Base-by-base conservation (phyloP, 2,113 vertebrate genomes). In the Theristicus caerulescens region DNA sequence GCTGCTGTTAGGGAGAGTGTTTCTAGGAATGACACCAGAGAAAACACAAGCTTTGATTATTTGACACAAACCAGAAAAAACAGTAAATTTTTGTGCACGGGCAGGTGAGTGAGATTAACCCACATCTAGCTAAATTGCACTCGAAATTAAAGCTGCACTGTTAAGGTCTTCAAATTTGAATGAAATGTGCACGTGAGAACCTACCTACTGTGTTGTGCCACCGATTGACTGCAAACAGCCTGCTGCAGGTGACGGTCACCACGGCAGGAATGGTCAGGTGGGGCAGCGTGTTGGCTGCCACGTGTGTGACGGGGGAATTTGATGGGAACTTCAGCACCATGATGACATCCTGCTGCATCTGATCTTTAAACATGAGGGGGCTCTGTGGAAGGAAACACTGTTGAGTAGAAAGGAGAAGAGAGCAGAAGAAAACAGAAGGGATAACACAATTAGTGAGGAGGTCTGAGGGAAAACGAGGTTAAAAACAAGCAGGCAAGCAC, bases 301-400 rank as follows among this genome's bases (percentile, higher is more conserved):
- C 99, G 0, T 99, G 99, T 6, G 99, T 99, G 72, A 99, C 99
- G 0, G 99, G 99, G 18, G 99, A 99, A 94, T 99, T 99, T 54
- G 99, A 99, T 12, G 99, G 99, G 86, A 99, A 99, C 98, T 99
- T 99, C 88, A 99, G 98, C 97, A 99, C 99, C 99, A 99, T 99
- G 96, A 99, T 99, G 94, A 99, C 99, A 94, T 99, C 99, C 98
- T 99, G 99, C 97, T 99, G 99, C 99, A 99, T 99, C 98, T 99
- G 99, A 98, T 99, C 99, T 98, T 99, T 99, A 98, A 99, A 99
- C 99, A 99, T 99, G 97, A 99, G 99, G 6, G 99, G 99, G 94
- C 99, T 99, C 99, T 99, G 99, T 97, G 99, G 99, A 98, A 99
- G 99, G 99, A 99, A 99, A 99, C 99, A 99, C 99, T 99, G 98